A percentile compares a stretch with the other conserved stretches of the same genome.
phyloP scores from a whole-genome alignment of 2,888 invertebrate species.

The Hanleya hanleyi region DNA sequence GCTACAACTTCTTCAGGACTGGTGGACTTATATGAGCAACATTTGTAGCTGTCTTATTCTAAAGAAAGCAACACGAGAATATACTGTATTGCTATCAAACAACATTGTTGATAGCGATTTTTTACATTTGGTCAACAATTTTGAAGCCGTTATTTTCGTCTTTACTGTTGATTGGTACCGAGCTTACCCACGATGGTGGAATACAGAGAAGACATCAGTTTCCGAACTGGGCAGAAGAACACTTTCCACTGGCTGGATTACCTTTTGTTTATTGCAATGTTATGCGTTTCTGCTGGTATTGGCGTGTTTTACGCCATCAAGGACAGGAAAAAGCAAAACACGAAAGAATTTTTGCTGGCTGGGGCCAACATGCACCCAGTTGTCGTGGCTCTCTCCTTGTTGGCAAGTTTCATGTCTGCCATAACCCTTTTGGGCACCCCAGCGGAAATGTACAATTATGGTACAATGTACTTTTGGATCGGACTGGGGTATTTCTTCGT shows the following conservation, averaged over 20 bases:
- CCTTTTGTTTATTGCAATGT: conserved; percentile 54
- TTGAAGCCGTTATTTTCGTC: no score
- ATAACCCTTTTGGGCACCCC: conserved; percentile 65
- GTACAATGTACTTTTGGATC: conserved; percentile 68
- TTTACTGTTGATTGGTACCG: no score
- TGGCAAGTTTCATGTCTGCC: conserved; percentile 64
- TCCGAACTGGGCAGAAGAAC: conserved; percentile 47
- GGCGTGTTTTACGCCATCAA: conserved; percentile 65
- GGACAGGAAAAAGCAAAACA: conserved; percentile 53
- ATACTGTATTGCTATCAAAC: no score
- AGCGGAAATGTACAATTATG: conserved; percentile 70
- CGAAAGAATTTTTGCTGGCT: conserved; percentile 62
- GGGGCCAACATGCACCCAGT: conserved; percentile 63
- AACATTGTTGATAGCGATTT: no score
- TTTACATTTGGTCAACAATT: no score
- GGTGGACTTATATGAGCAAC: no score
- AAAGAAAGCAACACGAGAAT: no score
- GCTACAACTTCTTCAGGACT: no score
- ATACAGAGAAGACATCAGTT: conserved; percentile 40
- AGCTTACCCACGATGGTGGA: background rate
- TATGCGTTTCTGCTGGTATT: conserved; percentile 60
- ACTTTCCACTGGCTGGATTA: conserved; percentile 57
- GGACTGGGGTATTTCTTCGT: conserved; percentile 65
- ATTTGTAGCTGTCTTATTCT: no score
- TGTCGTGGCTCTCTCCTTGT: conserved; percentile 56